Percentiles rank a stretch among this genome's conserved stretches.
phyloP scores from a whole-genome alignment of 1,140 invertebrate species.

The Thalassaphorura encarpata region DNA sequence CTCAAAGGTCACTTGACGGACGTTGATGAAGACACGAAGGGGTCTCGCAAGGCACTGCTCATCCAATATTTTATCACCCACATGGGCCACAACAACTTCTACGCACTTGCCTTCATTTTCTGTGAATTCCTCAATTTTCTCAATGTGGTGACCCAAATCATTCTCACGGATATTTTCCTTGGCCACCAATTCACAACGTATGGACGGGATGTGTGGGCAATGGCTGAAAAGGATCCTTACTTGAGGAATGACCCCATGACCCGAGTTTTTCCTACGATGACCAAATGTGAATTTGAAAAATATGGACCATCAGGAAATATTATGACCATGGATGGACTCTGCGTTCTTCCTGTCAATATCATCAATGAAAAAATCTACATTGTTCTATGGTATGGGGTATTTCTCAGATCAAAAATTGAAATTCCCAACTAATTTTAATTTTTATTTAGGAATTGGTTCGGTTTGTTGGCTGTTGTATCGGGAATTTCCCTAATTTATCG shows the following conservation, averaged over 20 bases:
- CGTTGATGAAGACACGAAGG: background rate
- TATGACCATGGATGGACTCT: background rate
- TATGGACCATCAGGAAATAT: background rate
- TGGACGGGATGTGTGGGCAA: conserved; percentile 68
- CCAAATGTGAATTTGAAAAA: background rate
- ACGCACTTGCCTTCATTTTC: background rate
- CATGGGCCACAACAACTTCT: background rate
- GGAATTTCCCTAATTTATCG: no score
- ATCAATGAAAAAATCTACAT: background rate
- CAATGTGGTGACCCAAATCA: conserved; percentile 65
- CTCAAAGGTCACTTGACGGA: conserved; percentile 52
- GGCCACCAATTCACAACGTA: conserved; percentile 64
- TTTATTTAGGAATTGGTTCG: no score
- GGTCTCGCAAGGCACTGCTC: background rate
- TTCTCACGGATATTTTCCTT: conserved; percentile 54
- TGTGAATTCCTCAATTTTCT: conserved; percentile 36
- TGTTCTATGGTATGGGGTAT: background rate
- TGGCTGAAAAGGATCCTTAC: conserved; percentile 75
- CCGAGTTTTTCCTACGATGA: background rate
- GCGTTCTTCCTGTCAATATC: background rate
- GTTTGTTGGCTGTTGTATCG: no score
- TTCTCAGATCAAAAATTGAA: no score
- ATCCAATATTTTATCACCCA: background rate
- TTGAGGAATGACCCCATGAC: conserved; percentile 35
- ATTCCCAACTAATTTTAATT: no score